Percentiles rank a stretch among this genome's conserved stretches.
These are phyloP conservation scores for Drosophila sp. DNA, from an alignment of 1,140 invertebrate genomes.

Conservation along the genomic window DNA sequence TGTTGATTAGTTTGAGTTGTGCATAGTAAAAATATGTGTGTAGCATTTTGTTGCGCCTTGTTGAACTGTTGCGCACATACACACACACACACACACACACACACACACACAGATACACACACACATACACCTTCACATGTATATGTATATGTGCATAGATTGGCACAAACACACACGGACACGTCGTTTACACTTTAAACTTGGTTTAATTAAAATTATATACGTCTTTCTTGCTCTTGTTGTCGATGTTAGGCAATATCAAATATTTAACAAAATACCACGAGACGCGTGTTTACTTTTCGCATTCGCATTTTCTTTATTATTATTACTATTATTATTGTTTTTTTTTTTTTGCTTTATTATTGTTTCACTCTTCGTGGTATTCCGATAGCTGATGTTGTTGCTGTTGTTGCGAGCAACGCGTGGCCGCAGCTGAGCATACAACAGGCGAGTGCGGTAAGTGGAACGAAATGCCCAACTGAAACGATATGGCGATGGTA, in stretches of 20 bases:
- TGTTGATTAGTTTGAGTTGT: constrained; percentile 56
- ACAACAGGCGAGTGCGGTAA: constrained; percentile 50
- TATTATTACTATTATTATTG: constrained; percentile 5
- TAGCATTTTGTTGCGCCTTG: constrained; percentile 29
- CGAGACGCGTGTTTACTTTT: constrained; percentile 33
- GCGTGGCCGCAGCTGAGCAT: constrained; percentile 40
- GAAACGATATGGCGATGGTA: constrained; percentile 36
- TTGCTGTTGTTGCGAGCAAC: constrained; percentile 37
- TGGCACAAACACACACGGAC: not conserved
- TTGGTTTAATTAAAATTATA: constrained; percentile 36
- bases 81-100: constrained; percentile 13
- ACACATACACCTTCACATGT: not conserved
- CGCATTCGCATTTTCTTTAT: constrained; percentile 6
- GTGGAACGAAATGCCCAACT: constrained; percentile 41
- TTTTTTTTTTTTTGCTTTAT: constrained; percentile 21
- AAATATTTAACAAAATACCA: constrained; percentile 36
- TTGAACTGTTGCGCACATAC: constrained; percentile 50
- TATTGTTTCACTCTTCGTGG: constrained; percentile 42
- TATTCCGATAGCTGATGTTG: constrained; percentile 9
- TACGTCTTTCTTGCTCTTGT: constrained; percentile 8
- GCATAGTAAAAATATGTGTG: constrained; percentile 36
- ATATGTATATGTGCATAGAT: constrained; percentile 1
- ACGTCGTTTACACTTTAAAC: constrained; percentile 62
- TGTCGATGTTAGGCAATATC: constrained; percentile 15
- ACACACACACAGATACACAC: constrained; percentile 15